Base-by-base conservation (phyloP, 2,797 vertebrate species). In the Clarias fuscus region DNA sequence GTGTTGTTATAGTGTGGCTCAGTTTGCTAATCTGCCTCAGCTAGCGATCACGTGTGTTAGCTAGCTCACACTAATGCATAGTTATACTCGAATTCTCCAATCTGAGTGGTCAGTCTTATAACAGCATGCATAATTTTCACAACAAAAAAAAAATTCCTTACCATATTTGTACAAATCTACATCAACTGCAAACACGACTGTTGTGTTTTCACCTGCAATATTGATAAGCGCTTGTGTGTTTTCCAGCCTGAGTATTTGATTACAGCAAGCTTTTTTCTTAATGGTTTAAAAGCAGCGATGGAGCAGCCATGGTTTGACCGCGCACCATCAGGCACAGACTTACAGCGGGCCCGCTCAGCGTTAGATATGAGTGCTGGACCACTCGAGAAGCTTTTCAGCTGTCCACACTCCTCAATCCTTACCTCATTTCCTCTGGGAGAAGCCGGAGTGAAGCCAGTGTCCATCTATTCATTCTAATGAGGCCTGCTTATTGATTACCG, bases 401-500 rank as follows among this genome's bases (percentile, higher is more conserved):
- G 93, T 94, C 91, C 90, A 67, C 94, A 92, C 93, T 95, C 94
- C 95, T 95, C 94, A 93, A 94, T 94, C 93, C 94, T 93, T 94
- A 94, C 95, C 95, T 90, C 95, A 94, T 94, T 94, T 94, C 94
- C 94, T 93, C 94, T 93, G 95, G 95, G 94, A 95, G 94, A 93
- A 94, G 94, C 94, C 94, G 93, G 94, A 95, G 94, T 95, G 94
- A 90, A 95, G 93, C 93, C 94, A 94, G 95, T 93, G 94, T 95
- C 94, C 94, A 95, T 95, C 95, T 96, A 95, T 95, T 95, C 94
- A 96, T 95, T 95, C 95, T 95, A 95, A 96, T 95, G 94, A 95
- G 95, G 93, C 91, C 91, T 95, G 92, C 94, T 94, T 95, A 96
- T 96, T 96, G 95, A 96, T 94, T 94, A 93, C 92, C 94, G 92